phyloP scores from a whole-genome alignment of 2,113 vertebrate genomes.

The Dascyllus trimaculatus region DNA sequence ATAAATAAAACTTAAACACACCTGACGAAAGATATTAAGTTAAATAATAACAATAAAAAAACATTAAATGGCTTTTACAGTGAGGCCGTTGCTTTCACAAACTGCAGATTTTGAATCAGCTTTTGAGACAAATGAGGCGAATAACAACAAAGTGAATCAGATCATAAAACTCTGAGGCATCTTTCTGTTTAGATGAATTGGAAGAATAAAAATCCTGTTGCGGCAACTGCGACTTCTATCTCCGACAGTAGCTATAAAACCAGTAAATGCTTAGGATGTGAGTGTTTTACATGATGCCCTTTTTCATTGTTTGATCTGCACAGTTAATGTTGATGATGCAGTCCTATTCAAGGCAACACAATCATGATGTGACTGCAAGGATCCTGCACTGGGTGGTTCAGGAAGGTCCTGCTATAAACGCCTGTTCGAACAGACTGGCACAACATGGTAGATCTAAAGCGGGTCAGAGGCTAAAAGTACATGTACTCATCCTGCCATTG shows the following conservation, averaged over 20 bases:
- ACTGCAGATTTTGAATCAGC: neutral
- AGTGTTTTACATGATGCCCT: neutral
- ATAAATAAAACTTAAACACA: neutral
- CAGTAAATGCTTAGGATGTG: neutral
- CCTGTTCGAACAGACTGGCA: neutral
- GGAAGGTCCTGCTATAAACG: slow-evolving; percentile 14
- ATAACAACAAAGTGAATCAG: neutral
- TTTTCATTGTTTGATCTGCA: slow-evolving; percentile 12
- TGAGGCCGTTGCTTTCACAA: neutral
- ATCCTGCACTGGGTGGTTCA: neutral
- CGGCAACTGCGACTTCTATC: neutral
- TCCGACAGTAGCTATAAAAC: slow-evolving; percentile 5
- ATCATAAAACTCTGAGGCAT: neutral
- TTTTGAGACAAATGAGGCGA: neutral
- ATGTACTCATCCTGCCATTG: neutral
- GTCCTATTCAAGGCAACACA: neutral
- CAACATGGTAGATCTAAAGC: neutral
- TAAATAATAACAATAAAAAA: neutral
- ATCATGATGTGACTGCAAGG: slow-evolving; percentile 14
- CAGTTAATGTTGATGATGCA: slow-evolving; percentile 13
- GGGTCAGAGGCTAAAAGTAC: neutral
- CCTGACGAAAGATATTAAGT: too few species aligned
- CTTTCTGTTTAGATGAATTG: neutral
- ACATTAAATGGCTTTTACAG: neutral
- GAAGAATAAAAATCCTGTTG: neutral